Base-by-base conservation (phyloP, 2,113 vertebrate genomes). In the Axis porcinus region DNA sequence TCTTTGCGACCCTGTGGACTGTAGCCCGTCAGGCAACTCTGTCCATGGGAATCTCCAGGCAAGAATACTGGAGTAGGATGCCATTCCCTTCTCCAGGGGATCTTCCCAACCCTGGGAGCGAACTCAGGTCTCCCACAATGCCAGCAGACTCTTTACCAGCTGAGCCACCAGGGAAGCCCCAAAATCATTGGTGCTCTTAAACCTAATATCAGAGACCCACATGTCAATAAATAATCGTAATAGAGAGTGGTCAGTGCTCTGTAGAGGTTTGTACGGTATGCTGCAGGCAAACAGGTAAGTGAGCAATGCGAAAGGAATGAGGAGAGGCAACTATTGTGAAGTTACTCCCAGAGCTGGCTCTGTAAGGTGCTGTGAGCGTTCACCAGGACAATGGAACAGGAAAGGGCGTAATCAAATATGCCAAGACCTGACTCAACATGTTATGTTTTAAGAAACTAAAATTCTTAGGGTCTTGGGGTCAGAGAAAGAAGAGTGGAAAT, bases 231-330 rank as follows among this genome's bases (percentile, higher is more conserved):
- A 36, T 45, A 86, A 27, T 60, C 36, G 25, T 19, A 62, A 33
- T 21, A 50, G 17, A 27, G 36, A 47, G n/a, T 5, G 3, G 52
- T 6, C 3, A 14, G 8, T 6, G 16, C 2, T 43, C 3, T 36
- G 5, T 6, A 36, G 83, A 85, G 27, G 4, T 55, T 15, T 45
- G 6, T 27, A 27, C 1, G 86, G 1, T 14, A 36, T 15, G 6
- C 45, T 91, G 21, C 40, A 28, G 17, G 70, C 47, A 70, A 67
- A 50, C 84, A 43, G 28, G 3, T 16, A 27, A 19, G 40, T 2
- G 19, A 64, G 67, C 2, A 40, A 30, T 43, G 55, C 15, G 5
- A 10, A 21, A 0, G 2, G 10, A 3, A 6, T 9, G n/a, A 16
- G 57, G 21, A 62, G 12, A 81, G 11, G 14, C 58, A 57, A 25